Percentiles rank a stretch among this genome's conserved stretches.
These are phyloP conservation scores for Microtus ochrogaster DNA, from an alignment of 2,113 vertebrate species.

Conservation along the genomic window DNA sequence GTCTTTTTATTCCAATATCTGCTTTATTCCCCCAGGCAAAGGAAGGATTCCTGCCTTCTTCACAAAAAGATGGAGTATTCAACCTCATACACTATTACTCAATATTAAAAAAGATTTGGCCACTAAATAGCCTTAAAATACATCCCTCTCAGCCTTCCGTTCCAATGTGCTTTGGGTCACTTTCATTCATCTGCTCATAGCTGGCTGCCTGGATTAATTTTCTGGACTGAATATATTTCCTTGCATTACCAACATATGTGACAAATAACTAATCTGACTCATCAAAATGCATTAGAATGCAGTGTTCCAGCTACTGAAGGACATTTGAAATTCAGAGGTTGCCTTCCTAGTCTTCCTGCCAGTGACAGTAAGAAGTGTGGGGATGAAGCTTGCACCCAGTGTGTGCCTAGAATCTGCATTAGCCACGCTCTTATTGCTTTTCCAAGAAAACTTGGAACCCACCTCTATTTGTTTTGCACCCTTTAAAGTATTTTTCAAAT, in stretches of 20 bases:
- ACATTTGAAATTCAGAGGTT: constrained; percentile 84
- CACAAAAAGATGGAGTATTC: constrained; percentile 61
- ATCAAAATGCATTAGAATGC: constrained; percentile 85
- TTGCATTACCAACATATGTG: constrained; percentile 87
- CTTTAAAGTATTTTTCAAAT: constrained; percentile 75
- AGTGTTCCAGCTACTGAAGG: constrained; percentile 85
- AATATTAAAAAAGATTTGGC: constrained; percentile 71
- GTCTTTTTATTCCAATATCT: constrained; percentile 28
- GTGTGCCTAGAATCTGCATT: constrained; percentile 66
- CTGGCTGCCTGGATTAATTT: constrained; percentile 86
- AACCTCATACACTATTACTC: constrained; percentile 70
- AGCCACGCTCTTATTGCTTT: not conserved
- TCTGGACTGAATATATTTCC: constrained; percentile 84
- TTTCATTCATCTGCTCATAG: constrained; percentile 84
- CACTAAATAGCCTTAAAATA: constrained; percentile 66
- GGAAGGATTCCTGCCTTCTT: constrained; percentile 60
- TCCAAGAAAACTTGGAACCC: constrained; percentile 62
- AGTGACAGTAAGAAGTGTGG: constrained; percentile 74
- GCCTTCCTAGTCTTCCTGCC: constrained; percentile 74
- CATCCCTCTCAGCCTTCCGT: constrained; percentile 73
- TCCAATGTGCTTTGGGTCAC: constrained; percentile 83
- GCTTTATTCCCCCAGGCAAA: not conserved
- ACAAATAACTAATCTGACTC: constrained; percentile 88
- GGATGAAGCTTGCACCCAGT: constrained; percentile 26
- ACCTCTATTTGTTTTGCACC: constrained; percentile 74